phyloP scores from a whole-genome alignment of 2,888 invertebrate species.

The Ectropis crepuscularia region DNA sequence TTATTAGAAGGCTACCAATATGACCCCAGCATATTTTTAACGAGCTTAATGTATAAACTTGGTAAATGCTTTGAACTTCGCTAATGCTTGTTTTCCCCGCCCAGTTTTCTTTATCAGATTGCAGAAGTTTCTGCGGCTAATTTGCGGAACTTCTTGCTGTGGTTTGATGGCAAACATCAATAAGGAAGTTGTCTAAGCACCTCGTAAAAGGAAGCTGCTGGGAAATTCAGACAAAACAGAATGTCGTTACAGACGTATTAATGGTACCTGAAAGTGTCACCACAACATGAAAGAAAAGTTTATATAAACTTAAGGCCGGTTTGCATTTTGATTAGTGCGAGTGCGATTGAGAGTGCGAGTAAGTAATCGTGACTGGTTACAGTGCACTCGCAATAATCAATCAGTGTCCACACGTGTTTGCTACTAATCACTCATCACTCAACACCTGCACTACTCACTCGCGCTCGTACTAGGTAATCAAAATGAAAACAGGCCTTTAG shows the following conservation, averaged over 20 bases:
- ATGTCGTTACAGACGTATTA: neutral
- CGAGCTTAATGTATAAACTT: slow-evolving; percentile 58
- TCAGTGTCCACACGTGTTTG: too few relatives aligned
- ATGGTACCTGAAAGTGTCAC: too few relatives aligned
- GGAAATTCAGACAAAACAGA: neutral
- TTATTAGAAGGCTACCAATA: slow-evolving; percentile 35
- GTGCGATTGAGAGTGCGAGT: too few relatives aligned
- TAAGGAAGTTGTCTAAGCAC: slow-evolving; percentile 13
- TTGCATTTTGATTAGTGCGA: too few relatives aligned
- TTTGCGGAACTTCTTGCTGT: slow-evolving; percentile 33
- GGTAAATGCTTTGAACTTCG: slow-evolving; percentile 53
- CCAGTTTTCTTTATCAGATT: slow-evolving; percentile 46
- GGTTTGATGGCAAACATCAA: slow-evolving; percentile 23
- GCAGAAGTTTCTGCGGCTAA: slow-evolving; percentile 37
- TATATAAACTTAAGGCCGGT: too few relatives aligned
- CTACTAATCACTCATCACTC: too few relatives aligned
- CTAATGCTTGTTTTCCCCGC: slow-evolving; percentile 53
- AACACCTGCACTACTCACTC: too few relatives aligned
- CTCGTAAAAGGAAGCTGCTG: slow-evolving; percentile 4
- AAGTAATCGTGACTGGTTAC: too few relatives aligned
- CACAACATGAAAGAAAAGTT: too few relatives aligned
- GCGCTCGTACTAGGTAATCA: too few relatives aligned
- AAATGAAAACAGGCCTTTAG: too few relatives aligned
- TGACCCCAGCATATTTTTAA: slow-evolving; percentile 53
- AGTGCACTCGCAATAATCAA: too few relatives aligned